Evolutionary conservation across 2,888 invertebrate species (phyloP), one percentile per base, ranked within the genome.

Genomic region (Sinodicranocentrus sp.): DNA sequence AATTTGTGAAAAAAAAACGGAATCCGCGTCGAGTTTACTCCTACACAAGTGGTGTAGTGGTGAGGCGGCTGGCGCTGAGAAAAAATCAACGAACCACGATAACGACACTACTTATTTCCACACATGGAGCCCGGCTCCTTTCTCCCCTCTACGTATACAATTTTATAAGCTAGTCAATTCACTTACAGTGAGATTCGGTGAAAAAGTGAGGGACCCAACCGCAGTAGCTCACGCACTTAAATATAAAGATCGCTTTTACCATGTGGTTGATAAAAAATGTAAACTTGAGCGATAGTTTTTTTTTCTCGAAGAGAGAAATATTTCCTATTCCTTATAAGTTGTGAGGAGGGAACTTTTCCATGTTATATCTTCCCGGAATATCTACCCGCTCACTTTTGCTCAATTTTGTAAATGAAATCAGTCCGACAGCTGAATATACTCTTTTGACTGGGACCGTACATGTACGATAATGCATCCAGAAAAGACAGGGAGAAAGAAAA

Each of bases 41-140:
- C 33, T 2, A 2, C 23, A 33, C 28, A n/a, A 13, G 25, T 21
- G 48, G 48, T 48, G 10, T 25, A 6, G 63, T 72, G 54, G 52
- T 28, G 44, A 73, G 61, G 23, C 33, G 3, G 10, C 33, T 33
- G 3, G 5, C 33, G 33, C 33, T 33, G 26, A 75, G 75, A 39
- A 67, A 52, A 76, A 76, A 67, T 76, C 76, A 76, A 76, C 76
- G 76, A 76, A 67, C 76, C 76, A 67, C 57, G 76, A 76, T 76
- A 76, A 67, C 76, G 76, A 76, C 65, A 67, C 13, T 76, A 43
- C 76, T 57, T 76, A 76, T 43, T 39, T 76, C 26, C 25, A 57
- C 73, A 61, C 33, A 39, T 17, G n/a, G 19, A 63, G 25, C 57
- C 21, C 25, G 19, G 21, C 5, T 3, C 1, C n/a, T 48, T 48